Evolutionary conservation across 2,113 vertebrate species (phyloP).

Genomic region (Helogale parvula): DNA sequence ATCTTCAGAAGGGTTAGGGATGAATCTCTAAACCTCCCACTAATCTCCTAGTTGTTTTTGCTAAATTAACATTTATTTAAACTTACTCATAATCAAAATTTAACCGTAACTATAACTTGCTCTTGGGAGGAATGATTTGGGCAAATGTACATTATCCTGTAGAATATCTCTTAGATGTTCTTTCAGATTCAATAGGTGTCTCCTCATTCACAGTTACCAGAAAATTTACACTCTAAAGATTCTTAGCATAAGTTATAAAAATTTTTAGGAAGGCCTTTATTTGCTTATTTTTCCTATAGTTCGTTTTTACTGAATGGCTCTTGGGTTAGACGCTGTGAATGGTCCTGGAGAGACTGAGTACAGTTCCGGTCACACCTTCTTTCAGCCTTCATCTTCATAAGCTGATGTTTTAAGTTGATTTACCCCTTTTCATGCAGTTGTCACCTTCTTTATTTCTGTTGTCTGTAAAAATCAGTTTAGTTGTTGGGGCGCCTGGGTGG

Average conservation of each 20-base stretch:
- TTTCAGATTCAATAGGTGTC: not conserved
- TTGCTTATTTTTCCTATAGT: not conserved
- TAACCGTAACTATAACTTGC: not conserved
- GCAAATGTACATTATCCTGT: not conserved
- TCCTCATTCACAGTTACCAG: not conserved
- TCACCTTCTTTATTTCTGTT: not conserved
- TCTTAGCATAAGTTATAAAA: not conserved
- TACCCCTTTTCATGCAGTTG: not conserved
- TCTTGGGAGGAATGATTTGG: not conserved
- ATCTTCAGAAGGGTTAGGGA: not conserved
- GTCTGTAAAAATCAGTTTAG: not conserved
- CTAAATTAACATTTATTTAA: conserved; percentile 17
- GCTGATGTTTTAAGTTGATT: not conserved
- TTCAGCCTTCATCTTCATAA: not conserved
- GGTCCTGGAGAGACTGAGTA: not conserved
- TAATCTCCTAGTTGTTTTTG: not conserved
- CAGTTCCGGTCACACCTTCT: not conserved
- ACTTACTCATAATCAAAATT: not conserved
- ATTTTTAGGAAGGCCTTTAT: not conserved
- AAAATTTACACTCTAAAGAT: not conserved
- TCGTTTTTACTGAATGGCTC: not conserved
- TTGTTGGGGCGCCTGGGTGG: too few relatives aligned
- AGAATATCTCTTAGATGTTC: not conserved
- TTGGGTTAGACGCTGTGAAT: not conserved
- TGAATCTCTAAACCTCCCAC: not conserved